A percentile compares a stretch with the other conserved stretches of the same genome.
phyloP scores from a whole-genome alignment of 2,797 vertebrate genomes.

The Coendou prehensilis region DNA sequence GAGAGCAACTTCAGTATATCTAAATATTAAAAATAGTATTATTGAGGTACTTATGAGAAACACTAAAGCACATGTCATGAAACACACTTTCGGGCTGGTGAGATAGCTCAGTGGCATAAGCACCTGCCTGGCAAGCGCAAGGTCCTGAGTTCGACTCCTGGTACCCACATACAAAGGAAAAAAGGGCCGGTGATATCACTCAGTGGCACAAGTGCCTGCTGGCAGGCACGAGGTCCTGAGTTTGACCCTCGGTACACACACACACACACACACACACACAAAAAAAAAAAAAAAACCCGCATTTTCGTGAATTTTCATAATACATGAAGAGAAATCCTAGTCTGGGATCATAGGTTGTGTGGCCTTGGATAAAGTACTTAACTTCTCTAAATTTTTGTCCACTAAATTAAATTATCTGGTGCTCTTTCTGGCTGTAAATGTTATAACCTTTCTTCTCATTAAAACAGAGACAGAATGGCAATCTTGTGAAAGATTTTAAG shows the following conservation, averaged over 20 bases:
- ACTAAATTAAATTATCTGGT: not conserved
- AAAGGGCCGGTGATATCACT: too few relatives aligned
- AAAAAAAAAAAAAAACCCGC: too few relatives aligned
- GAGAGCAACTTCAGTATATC: not conserved
- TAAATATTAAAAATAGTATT: slow-evolving; percentile 40
- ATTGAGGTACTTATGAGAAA: not conserved
- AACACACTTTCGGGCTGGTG: not conserved
- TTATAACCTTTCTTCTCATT: not conserved
- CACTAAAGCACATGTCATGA: not conserved
- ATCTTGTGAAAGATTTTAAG: slow-evolving; percentile 10
- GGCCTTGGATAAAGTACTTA: not conserved
- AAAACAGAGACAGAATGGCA: slow-evolving; percentile 40
- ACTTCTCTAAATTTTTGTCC: not conserved
- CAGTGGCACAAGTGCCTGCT: too few relatives aligned
- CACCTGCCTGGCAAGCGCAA: too few relatives aligned
- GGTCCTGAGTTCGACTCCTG: too few relatives aligned
- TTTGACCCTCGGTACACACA: too few relatives aligned
- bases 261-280: too few relatives aligned
- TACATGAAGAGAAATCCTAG: not conserved
- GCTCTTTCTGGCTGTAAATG: not conserved
- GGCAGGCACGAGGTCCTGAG: too few relatives aligned
- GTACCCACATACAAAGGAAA: too few relatives aligned
- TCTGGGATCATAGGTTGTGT: not conserved
- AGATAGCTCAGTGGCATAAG: too few relatives aligned
- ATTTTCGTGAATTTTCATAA: slow-evolving; percentile 1